Base-by-base conservation (phyloP, 2,113 vertebrate genomes). In the Chinchilla lanigera region DNA sequence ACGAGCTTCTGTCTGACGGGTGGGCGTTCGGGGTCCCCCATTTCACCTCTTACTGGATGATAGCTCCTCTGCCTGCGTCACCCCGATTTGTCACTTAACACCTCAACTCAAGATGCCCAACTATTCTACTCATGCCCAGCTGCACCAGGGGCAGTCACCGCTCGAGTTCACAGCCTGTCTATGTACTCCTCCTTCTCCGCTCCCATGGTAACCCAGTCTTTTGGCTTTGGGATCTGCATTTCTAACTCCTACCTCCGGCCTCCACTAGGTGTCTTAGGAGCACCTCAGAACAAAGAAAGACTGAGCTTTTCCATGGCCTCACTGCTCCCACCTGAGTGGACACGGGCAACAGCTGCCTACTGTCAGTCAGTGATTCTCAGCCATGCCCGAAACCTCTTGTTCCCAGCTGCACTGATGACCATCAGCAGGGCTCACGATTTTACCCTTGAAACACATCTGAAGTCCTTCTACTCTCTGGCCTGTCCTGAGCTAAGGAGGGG, bases 241-340 rank as follows among this genome's bases (percentile, higher is more conserved):
- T 19, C 35, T 47, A 65, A 19, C 13, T 73, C n/a, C 58, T 35
- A n/a, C 11, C 65, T 61, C 56, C 12, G 16, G 33, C 67, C n/a
- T 89, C 38, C 33, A 83, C 24, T 28, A 14, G 20, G 61, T 47
- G 30, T 95, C 87, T 87, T 86, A 65, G 1, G 58, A 77, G 20
- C 5, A 83, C 86, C 38, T 84, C 28, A 93, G 93, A 41, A 41
- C 12, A 73, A 12, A 38, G 77, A n/a, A 85, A 94, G 96, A 67
- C 10, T 4, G 56, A 97, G 16, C 28, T 81, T 52, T 92, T 60
- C 30, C 14, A 52, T 14, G 2, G 7, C 35, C n/a, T 17, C 28
- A 71, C 89, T 78, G 44, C 38, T 92, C 35, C 54, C 47, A 67
- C 28, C 60, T 22, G 67, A 75, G 73, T 86, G 63, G 63, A 77